Percentiles rank a stretch among this genome's conserved stretches.
Evolutionary conservation across 2,888 invertebrate genomes (phyloP).

Genomic region (Apeira syringaria): DNA sequence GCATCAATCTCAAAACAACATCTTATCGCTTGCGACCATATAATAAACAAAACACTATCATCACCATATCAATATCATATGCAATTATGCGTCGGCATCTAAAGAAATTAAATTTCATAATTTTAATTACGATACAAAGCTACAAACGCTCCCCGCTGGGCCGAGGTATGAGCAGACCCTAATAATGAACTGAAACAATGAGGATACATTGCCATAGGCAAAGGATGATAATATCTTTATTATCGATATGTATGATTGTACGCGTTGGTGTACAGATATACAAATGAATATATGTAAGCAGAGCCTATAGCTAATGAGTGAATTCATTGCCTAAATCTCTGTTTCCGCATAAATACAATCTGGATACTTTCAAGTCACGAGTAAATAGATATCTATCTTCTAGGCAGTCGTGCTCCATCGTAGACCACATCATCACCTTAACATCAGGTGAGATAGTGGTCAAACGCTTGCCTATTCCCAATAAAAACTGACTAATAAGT

Average conservation of each 20-base stretch:
- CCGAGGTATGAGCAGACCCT: conserved; percentile 38
- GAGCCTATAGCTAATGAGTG: too few relatives aligned
- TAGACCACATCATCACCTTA: too few relatives aligned
- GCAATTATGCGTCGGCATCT: conserved; percentile 57
- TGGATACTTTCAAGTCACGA: too few relatives aligned
- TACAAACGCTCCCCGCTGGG: conserved; percentile 58
- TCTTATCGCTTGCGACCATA: conserved; percentile 9
- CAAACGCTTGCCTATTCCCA: too few relatives aligned
- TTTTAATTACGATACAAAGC: conserved; percentile 68
- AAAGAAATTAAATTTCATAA: conserved; percentile 48
- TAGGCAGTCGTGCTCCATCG: too few relatives aligned
- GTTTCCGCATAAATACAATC: too few relatives aligned
- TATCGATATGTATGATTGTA: conserved; percentile 5
- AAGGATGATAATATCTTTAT: conserved; percentile 5
- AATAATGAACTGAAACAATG: conserved; percentile 62
- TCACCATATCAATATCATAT: conserved; percentile 51
- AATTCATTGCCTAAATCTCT: too few relatives aligned
- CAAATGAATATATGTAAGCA: too few relatives aligned
- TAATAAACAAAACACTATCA: conserved; percentile 8
- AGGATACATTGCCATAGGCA: conserved; percentile 31
- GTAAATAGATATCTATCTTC: too few relatives aligned
- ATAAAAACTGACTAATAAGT: too few relatives aligned
- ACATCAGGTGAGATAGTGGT: too few relatives aligned
- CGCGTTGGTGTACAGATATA: background rate
- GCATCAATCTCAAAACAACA: conserved; percentile 23